Conservation (phyloP, 2,797 vertebrate genomes). For the Poliocrania exsul region DNA sequence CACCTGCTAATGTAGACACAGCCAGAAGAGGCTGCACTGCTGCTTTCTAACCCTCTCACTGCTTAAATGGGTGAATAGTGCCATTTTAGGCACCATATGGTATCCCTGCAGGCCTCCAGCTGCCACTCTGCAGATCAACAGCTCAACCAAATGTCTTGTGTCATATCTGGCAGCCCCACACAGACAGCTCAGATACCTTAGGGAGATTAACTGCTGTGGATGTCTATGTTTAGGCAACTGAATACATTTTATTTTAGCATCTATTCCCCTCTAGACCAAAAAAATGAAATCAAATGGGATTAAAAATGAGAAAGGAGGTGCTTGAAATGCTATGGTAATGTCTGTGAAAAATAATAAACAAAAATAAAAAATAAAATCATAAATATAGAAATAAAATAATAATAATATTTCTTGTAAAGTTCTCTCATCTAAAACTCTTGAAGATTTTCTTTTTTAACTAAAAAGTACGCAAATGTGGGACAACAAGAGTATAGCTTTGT, state of each 20-base stretch:
- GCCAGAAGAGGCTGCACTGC: background rate
- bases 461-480: background rate
- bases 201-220: background rate
- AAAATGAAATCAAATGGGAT: background rate
- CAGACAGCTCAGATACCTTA: slow-evolving; percentile 14
- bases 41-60: slow-evolving; percentile 7
- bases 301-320: background rate
- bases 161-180: background rate
- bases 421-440: background rate
- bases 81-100: slow-evolving; percentile 61
- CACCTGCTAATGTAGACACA: slow-evolving; percentile 7
- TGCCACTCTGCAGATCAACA: slow-evolving; percentile 49
- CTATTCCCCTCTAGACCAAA: background rate
- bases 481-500: background rate
- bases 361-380: background rate
- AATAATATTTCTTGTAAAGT: background rate
- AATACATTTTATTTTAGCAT: background rate
- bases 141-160: slow-evolving; percentile 40
- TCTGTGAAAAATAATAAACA: background rate
- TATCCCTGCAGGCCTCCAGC: slow-evolving; percentile 51
- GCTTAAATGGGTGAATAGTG: slow-evolving; percentile 32
- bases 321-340: background rate
- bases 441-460: background rate
- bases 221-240: background rate
- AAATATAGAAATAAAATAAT: background rate